phyloP scores from a whole-genome alignment of 2,113 vertebrate genomes.

The Elephantulus edwardii region DNA sequence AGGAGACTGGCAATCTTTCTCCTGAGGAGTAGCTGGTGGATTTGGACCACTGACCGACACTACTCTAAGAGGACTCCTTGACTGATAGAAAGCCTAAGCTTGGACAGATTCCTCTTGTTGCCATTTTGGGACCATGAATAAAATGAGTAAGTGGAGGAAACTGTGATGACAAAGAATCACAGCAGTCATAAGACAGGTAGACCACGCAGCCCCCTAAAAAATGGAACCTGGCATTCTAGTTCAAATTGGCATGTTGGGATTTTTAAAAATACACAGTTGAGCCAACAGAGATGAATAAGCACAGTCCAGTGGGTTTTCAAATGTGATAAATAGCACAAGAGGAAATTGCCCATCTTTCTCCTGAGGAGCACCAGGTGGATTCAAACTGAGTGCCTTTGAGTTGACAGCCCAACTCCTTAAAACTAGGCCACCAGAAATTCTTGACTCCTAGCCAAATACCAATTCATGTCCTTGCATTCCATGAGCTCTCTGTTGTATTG shows the following conservation, averaged over 20 bases:
- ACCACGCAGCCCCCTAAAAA: not conserved
- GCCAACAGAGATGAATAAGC: too few relatives aligned
- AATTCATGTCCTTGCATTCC: not conserved
- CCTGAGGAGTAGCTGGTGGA: too few relatives aligned
- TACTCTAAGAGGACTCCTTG: constrained; percentile 3
- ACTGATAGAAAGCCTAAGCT: not conserved
- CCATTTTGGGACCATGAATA: not conserved
- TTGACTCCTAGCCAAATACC: not conserved
- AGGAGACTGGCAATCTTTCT: too few relatives aligned
- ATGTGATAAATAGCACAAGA: too few relatives aligned
- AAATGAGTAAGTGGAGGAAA: not conserved
- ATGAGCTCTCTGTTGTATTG: not conserved
- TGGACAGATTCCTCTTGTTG: not conserved
- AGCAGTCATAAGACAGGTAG: not conserved
- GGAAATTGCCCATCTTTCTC: too few relatives aligned
- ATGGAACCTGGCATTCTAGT: not conserved
- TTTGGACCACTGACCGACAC: too few relatives aligned
- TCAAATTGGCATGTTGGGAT: not conserved
- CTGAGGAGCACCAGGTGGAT: too few relatives aligned
- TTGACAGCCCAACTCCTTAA: too few relatives aligned
- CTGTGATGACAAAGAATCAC: not conserved
- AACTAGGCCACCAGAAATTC: too few relatives aligned
- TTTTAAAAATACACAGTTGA: too few relatives aligned
- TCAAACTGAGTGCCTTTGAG: too few relatives aligned
- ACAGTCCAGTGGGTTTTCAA: too few relatives aligned